Evolutionary conservation across 2,113 vertebrate species (phyloP).

Genomic region (Corynorhinus townsendii): DNA sequence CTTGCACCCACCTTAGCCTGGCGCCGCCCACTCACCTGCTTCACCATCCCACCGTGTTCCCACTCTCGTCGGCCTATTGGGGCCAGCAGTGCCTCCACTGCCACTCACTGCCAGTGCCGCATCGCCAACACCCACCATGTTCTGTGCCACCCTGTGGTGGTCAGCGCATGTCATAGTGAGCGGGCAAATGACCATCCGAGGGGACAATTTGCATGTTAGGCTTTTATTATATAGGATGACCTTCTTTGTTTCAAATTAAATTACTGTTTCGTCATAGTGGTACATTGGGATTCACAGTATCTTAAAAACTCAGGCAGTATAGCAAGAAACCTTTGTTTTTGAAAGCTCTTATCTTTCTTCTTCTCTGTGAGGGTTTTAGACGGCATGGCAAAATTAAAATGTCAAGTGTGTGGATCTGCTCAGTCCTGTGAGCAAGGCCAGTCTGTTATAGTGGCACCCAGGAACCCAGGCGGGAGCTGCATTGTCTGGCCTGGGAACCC

Average conservation of each 20-base stretch:
- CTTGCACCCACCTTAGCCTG: too few relatives aligned
- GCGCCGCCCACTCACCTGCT: too few relatives aligned
- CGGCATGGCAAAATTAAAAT: slow-evolving; percentile 60
- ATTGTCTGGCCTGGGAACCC: slow-evolving; percentile 89
- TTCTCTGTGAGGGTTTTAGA: slow-evolving; percentile 45
- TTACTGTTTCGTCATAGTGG: slow-evolving; percentile 60
- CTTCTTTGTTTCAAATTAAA: slow-evolving; percentile 76
- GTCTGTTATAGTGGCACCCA: slow-evolving; percentile 80
- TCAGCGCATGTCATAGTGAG: too few relatives aligned
- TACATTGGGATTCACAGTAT: slow-evolving; percentile 59
- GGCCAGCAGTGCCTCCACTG: too few relatives aligned
- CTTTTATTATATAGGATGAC: not conserved
- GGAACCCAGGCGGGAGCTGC: slow-evolving; percentile 76
- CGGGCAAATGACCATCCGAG: accelerated
- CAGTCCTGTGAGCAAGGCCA: slow-evolving; percentile 82
- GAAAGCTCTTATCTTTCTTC: slow-evolving; percentile 56
- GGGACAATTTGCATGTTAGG: too few relatives aligned
- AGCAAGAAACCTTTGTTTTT: slow-evolving; percentile 61
- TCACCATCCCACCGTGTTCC: too few relatives aligned
- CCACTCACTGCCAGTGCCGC: too few relatives aligned
- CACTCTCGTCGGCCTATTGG: too few relatives aligned
- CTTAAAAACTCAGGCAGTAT: slow-evolving; percentile 73
- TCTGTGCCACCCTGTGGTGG: too few relatives aligned
- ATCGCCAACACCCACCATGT: too few relatives aligned
- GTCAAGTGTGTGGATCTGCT: slow-evolving; percentile 75